phyloP scores from a whole-genome alignment of 2,797 vertebrate genomes.

The Sebastes ruberrimus region DNA sequence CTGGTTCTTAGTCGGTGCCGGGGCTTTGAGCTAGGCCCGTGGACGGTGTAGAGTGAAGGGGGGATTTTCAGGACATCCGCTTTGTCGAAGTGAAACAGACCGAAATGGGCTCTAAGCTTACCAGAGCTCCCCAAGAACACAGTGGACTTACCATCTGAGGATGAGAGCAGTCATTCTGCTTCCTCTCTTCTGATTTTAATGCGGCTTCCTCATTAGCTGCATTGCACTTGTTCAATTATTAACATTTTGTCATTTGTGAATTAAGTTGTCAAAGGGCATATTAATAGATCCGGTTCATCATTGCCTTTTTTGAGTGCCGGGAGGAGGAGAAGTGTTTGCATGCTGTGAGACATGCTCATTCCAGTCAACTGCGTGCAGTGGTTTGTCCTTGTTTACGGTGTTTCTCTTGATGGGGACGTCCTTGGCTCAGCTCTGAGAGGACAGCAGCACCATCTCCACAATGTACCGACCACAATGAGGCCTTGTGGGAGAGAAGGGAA shows the following conservation, averaged over 20 bases:
- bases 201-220: constrained; percentile 35
- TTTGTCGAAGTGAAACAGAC: constrained; percentile 65
- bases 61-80: constrained; percentile 61
- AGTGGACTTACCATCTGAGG: constrained; percentile 34
- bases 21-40: constrained; percentile 55
- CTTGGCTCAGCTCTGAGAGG: constrained; percentile 34
- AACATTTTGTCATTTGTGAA: constrained; percentile 12
- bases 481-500: constrained; percentile 11
- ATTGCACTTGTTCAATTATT: constrained; percentile 33
- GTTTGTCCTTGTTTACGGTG: constrained; percentile 29
- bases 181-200: constrained; percentile 9
- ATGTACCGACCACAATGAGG: constrained; percentile 31
- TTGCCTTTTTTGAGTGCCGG: background rate
- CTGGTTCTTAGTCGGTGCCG: constrained; percentile 55
- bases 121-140: constrained; percentile 45
- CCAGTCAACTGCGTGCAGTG: background rate
- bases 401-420: constrained; percentile 25
- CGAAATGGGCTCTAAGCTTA: constrained; percentile 57
- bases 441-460: constrained; percentile 16
- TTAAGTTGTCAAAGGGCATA: constrained; percentile 18
- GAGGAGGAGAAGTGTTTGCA: background rate
- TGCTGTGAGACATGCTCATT: constrained; percentile 17
- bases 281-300: background rate
- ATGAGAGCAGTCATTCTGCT: constrained; percentile 23
- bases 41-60: constrained; percentile 48